These are phyloP conservation scores for Mionectes olivaceus DNA, from an alignment of 2,797 vertebrate species.

Conservation along the genomic window DNA sequence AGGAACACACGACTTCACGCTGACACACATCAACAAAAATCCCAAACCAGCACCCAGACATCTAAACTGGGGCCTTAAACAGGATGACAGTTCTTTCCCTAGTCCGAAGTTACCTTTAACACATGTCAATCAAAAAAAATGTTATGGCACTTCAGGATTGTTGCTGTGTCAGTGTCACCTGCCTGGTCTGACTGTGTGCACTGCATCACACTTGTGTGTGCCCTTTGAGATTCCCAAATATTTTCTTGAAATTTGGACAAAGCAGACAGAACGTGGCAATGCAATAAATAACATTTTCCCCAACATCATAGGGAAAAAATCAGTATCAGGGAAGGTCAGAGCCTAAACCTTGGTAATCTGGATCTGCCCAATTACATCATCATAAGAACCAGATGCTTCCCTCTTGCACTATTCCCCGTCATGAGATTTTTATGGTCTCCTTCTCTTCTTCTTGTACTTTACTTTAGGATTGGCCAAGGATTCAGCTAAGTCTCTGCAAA, in stretches of 20 bases:
- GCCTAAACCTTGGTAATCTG: neutral
- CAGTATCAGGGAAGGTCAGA: neutral
- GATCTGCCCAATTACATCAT: neutral
- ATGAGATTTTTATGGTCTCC: neutral
- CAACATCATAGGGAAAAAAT: neutral
- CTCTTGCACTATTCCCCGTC: neutral
- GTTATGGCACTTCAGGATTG: neutral
- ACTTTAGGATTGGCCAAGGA: neutral
- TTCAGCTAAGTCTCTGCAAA: neutral
- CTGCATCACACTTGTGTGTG: neutral
- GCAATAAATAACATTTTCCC: neutral
- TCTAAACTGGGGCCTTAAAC: neutral
- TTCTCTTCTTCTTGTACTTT: neutral
- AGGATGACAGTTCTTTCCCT: neutral
- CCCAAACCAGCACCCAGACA: neutral
- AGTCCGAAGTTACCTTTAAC: neutral
- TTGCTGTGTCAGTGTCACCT: neutral
- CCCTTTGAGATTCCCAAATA: neutral
- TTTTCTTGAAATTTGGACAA: neutral
- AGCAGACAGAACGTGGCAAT: neutral
- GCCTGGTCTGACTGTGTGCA: neutral
- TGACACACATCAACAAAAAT: neutral
- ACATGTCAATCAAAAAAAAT: neutral
- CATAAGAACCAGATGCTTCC: neutral
- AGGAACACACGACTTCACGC: neutral